Percentiles rank a stretch among this genome's conserved stretches.
Evolutionary conservation across 2,888 invertebrate genomes (phyloP).

Genomic region (Chrysomela aeneicollis): DNA sequence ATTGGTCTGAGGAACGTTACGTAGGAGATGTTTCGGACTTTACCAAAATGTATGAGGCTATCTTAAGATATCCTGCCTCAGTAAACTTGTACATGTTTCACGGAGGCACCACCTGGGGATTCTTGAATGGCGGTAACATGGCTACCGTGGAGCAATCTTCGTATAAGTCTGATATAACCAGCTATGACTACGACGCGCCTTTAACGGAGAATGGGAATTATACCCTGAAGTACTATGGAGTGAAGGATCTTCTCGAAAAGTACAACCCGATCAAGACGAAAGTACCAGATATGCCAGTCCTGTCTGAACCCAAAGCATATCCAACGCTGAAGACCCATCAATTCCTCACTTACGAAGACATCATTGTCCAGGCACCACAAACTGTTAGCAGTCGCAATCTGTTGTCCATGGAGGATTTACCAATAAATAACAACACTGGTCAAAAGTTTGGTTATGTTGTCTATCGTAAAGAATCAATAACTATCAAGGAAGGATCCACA

Average conservation of each 20-base stretch:
- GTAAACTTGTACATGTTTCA: slow-evolving; percentile 92
- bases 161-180: slow-evolving; percentile 55
- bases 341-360: slow-evolving; percentile 35
- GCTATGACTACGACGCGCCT: slow-evolving; percentile 88
- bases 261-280: slow-evolving; percentile 54
- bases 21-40: slow-evolving; percentile 39
- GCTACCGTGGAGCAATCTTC: slow-evolving; percentile 33
- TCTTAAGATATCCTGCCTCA: slow-evolving; percentile 61
- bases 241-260: slow-evolving; percentile 65
- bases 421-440: slow-evolving; percentile 60
- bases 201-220: slow-evolving; percentile 89
- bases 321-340: slow-evolving; percentile 43
- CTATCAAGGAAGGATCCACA: slow-evolving; percentile 47
- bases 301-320: slow-evolving; percentile 79
- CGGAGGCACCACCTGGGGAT: slow-evolving; percentile 87
- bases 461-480: slow-evolving; percentile 59
- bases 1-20: slow-evolving; percentile 61
- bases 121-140: slow-evolving; percentile 59
- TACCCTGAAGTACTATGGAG: slow-evolving; percentile 71
- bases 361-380: slow-evolving; percentile 32
- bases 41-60: slow-evolving; percentile 36
- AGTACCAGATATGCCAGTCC: slow-evolving; percentile 75
- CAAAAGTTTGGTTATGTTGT: slow-evolving; percentile 67
- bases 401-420: slow-evolving; percentile 55
- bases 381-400: slow-evolving; percentile 35